These are phyloP conservation scores for Danaus chrysippus DNA, from an alignment of 2,888 invertebrate species.

Conservation along the genomic window DNA sequence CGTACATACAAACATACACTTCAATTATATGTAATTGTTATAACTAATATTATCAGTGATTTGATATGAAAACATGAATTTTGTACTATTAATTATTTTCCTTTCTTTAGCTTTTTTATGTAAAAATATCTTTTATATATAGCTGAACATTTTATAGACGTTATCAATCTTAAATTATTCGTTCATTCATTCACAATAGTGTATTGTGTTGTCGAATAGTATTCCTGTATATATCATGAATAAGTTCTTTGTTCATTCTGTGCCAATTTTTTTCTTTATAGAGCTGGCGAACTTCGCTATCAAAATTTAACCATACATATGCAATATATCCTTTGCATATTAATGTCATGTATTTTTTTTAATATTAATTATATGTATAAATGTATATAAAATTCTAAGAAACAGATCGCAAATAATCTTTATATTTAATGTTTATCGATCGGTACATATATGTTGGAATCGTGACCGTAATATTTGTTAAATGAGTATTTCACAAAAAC, in stretches of 20 bases:
- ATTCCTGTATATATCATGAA: not conserved
- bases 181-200: not conserved
- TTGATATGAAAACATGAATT: too few species aligned
- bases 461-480: conserved; percentile 7
- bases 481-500: not conserved
- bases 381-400: too few species aligned
- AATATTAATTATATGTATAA: too few species aligned
- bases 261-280: conserved; percentile 4
- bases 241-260: not conserved
- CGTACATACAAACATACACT: too few species aligned
- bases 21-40: too few species aligned
- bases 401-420: conserved; percentile 10
- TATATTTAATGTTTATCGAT: conserved; percentile 20
- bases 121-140: too few species aligned
- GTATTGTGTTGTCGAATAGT: not conserved
- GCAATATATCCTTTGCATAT: not conserved
- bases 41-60: too few species aligned
- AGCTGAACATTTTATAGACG: not conserved
- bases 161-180: not conserved
- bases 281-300: not conserved
- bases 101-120: too few species aligned
- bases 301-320: not conserved
- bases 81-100: too few species aligned
- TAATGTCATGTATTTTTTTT: not conserved
- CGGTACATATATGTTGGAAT: conserved; percentile 10